Conservation (phyloP, 2,888 invertebrate genomes). For the Brachyptera risi region DNA sequence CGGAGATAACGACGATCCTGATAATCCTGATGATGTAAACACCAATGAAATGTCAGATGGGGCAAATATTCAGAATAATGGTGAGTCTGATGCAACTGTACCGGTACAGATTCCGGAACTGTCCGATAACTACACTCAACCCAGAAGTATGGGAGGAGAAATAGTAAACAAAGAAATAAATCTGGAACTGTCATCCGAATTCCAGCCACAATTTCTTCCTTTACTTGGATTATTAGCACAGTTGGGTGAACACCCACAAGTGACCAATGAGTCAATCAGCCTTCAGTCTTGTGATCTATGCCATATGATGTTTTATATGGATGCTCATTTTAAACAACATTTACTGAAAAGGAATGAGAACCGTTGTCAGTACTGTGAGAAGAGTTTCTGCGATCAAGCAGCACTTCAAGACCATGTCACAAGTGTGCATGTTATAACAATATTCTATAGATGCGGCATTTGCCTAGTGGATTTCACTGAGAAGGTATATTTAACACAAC, state of each 20-base stretch:
- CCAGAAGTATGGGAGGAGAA: not conserved
- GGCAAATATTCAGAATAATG: too few relatives aligned
- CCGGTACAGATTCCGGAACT: too few relatives aligned
- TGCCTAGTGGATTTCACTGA: slow-evolving; percentile 18
- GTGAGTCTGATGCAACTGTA: too few relatives aligned
- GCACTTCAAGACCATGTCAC: not conserved
- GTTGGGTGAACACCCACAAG: not conserved
- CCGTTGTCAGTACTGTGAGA: not conserved
- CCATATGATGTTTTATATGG: not conserved
- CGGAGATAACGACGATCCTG: not conserved
- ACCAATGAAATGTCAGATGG: too few relatives aligned
- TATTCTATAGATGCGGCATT: slow-evolving; percentile 13
- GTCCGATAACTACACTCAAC: not conserved
- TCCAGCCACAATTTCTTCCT: slow-evolving; percentile 9
- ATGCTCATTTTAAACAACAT: not conserved
- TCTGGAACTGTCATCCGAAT: not conserved
- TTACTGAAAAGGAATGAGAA: not conserved
- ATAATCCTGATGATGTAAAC: not conserved
- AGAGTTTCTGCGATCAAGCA: not conserved
- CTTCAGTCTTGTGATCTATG: not conserved
- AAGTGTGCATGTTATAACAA: not conserved
- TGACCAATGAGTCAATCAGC: not conserved
- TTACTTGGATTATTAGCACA: not conserved
- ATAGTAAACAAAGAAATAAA: not conserved
- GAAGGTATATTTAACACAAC: not conserved